Evolutionary conservation across 1,140 invertebrate species (phyloP).

Genomic region (Drosophila guanche): DNA sequence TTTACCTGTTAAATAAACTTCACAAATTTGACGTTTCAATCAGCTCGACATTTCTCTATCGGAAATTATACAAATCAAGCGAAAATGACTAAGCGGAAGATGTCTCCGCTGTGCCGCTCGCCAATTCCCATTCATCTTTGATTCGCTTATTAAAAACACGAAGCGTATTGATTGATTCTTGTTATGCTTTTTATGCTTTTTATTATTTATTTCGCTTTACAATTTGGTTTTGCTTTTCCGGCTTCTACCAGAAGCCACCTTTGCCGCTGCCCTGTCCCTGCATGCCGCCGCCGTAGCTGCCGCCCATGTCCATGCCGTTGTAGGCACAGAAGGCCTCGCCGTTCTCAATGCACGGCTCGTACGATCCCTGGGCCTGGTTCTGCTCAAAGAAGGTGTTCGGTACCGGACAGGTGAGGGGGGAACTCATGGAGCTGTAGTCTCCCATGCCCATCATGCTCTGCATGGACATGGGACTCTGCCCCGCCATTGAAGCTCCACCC

Average conservation of each 20-base stretch:
- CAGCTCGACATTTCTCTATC: too few relatives aligned
- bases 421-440: slow-evolving; percentile 15
- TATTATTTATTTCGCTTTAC: not conserved
- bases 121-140: too few relatives aligned
- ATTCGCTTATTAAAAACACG: too few relatives aligned
- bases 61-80: too few relatives aligned
- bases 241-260: slow-evolving; percentile 18
- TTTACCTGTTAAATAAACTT: too few relatives aligned
- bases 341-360: slow-evolving; percentile 27
- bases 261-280: slow-evolving; percentile 4
- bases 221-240: not conserved
- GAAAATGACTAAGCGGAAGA: too few relatives aligned
- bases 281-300: not conserved
- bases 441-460: slow-evolving; percentile 28
- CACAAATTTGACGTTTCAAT: too few relatives aligned
- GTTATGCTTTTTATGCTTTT: not conserved
- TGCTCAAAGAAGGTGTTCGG: slow-evolving; percentile 27
- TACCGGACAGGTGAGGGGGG: slow-evolving; percentile 27
- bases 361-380: slow-evolving; percentile 5
- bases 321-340: slow-evolving; percentile 30
- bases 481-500: not conserved
- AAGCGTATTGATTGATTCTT: too few relatives aligned
- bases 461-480: slow-evolving; percentile 1
- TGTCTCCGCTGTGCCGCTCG: too few relatives aligned
- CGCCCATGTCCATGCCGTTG: slow-evolving; percentile 24